Evolutionary conservation across 2,113 vertebrate species (phyloP).

Genomic region (Romanogobio albipinnatus): DNA sequence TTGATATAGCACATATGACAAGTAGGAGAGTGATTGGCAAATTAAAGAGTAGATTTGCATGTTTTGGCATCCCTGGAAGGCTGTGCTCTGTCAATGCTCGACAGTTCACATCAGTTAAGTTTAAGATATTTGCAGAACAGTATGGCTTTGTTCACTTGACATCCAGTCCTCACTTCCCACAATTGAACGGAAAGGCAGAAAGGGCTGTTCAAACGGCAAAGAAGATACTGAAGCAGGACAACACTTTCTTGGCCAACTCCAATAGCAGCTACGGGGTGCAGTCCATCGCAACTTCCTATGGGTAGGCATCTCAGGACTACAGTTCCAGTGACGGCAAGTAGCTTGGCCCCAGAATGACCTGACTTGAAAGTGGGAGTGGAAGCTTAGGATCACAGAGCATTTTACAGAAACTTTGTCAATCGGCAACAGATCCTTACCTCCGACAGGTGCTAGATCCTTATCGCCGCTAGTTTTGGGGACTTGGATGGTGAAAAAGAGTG

Average conservation of each 20-base stretch:
- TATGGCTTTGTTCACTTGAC: no score
- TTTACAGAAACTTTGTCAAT: not conserved
- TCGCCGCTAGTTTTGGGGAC: not conserved
- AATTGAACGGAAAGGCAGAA: no score
- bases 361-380: not conserved
- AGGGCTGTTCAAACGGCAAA: not conserved
- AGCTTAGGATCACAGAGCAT: not conserved
- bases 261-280: not conserved
- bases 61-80: no score
- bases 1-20: no score
- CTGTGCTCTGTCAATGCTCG: no score
- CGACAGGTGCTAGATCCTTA: not conserved
- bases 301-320: not conserved
- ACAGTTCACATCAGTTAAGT: no score
- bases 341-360: not conserved
- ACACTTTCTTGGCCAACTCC: not conserved
- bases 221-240: not conserved
- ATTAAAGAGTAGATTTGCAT: no score
- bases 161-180: no score
- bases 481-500: not conserved
- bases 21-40: no score
- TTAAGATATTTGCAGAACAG: no score
- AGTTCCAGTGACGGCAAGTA: not conserved
- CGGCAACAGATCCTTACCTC: not conserved
- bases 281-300: not conserved